These are phyloP conservation scores for Pempheris klunzingeri DNA, from an alignment of 2,797 vertebrate species.

Conservation along the genomic window DNA sequence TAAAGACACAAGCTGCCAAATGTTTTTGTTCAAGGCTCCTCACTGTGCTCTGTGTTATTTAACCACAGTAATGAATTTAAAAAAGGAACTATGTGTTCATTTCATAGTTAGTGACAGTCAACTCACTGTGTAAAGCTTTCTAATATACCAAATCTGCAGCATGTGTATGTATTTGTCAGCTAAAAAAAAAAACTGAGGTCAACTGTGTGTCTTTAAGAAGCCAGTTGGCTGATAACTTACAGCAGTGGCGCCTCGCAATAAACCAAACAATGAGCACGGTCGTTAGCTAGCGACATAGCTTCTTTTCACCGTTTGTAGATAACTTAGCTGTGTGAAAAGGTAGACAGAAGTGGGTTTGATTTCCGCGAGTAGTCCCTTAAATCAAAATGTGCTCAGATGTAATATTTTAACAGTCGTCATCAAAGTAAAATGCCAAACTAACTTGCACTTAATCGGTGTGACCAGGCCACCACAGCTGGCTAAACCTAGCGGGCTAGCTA, in stretches of 20 bases:
- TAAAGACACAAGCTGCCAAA: background rate
- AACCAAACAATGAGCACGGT: constrained; percentile 57
- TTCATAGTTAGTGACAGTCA: background rate
- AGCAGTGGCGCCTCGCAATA: constrained; percentile 46
- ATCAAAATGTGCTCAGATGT: accelerated
- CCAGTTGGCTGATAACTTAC: background rate
- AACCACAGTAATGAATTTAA: background rate
- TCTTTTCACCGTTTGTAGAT: background rate
- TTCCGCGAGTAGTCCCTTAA: accelerated
- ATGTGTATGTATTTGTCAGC: background rate
- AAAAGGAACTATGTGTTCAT: background rate
- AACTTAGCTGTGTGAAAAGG: background rate
- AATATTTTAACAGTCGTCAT: accelerated
- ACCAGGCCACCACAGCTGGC: constrained; percentile 39
- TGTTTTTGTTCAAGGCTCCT: background rate
- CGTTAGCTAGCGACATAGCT: constrained; percentile 1
- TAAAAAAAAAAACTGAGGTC: accelerated
- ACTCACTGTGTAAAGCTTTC: background rate
- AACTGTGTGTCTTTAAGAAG: background rate
- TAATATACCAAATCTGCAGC: background rate
- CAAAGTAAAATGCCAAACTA: background rate
- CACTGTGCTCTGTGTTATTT: background rate
- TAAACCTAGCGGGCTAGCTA: constrained; percentile 48
- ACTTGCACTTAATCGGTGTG: background rate
- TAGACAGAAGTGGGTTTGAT: background rate